phyloP scores from a whole-genome alignment of 2,113 vertebrate species.

The Megaleporinus macrocephalus region DNA sequence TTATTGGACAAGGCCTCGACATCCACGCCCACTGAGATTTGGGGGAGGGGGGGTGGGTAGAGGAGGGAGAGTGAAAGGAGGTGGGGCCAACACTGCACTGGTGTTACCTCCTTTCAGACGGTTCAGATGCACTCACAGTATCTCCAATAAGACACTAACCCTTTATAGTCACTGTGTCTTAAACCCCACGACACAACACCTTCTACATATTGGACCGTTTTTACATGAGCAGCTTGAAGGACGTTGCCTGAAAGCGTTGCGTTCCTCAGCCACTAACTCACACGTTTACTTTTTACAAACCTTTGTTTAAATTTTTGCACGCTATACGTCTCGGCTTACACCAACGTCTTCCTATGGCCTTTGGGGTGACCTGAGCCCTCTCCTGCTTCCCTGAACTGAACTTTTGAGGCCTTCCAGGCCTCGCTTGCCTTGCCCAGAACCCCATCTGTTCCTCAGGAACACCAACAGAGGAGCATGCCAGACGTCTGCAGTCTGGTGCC shows the following conservation, averaged over 20 bases:
- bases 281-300: background rate
- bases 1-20: slow-evolving; percentile 79
- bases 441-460: slow-evolving; percentile 23
- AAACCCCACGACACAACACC: slow-evolving; percentile 23
- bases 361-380: slow-evolving; percentile 28
- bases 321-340: slow-evolving; percentile 17
- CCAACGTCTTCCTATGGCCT: slow-evolving; percentile 56
- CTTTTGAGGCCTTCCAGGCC: slow-evolving; percentile 26
- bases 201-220: background rate
- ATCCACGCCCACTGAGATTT: slow-evolving; percentile 78
- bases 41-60: slow-evolving; percentile 1
- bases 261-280: background rate
- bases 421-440: slow-evolving; percentile 42
- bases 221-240: background rate
- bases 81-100: slow-evolving; percentile 7
- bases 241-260: slow-evolving; percentile 24
- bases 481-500: slow-evolving; percentile 44
- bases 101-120: background rate
- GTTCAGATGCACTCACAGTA: background rate
- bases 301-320: slow-evolving; percentile 25
- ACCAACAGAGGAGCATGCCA: slow-evolving; percentile 28
- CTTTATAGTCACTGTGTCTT: slow-evolving; percentile 47
- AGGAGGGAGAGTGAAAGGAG: background rate
- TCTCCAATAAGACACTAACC: slow-evolving; percentile 16
- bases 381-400: slow-evolving; percentile 40